These are phyloP conservation scores for Scaptodrosophila latifasciaeformis DNA, from an alignment of 2,888 invertebrate genomes.

Conservation along the genomic window DNA sequence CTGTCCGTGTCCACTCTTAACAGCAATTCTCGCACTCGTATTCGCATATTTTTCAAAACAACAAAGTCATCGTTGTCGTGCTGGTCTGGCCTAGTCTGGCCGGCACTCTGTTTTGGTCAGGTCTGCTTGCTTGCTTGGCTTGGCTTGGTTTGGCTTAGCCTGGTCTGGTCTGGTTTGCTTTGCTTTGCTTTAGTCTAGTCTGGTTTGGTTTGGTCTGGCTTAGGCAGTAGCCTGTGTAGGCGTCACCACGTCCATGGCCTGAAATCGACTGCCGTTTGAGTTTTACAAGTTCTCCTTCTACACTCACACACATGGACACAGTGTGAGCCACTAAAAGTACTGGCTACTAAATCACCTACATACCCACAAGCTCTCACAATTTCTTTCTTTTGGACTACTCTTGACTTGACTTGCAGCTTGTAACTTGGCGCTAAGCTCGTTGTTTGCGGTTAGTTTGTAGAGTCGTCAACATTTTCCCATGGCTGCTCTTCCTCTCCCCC, in stretches of 20 bases:
- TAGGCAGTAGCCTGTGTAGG: constrained; percentile 39
- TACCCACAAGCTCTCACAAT: background rate
- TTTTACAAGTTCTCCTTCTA: constrained; percentile 16
- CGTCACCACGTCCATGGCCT: constrained; percentile 57
- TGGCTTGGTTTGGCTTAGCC: no score
- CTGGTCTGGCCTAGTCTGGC: no score
- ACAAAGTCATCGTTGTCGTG: no score
- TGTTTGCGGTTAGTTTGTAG: constrained; percentile 47
- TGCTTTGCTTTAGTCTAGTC: no score
- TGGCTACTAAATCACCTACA: no score
- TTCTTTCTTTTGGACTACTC: constrained; percentile 29
- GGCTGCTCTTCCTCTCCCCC: no score
- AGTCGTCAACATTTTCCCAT: no score
- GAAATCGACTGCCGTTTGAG: constrained; percentile 41
- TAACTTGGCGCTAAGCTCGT: constrained; percentile 51
- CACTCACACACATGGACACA: constrained; percentile 10
- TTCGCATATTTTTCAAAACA: constrained; percentile 49
- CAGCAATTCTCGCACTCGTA: constrained; percentile 48
- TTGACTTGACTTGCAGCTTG: constrained; percentile 57
- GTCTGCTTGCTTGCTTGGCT: no score
- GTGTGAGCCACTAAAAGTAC: no score
- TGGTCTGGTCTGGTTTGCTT: no score
- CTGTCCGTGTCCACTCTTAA: constrained; percentile 39
- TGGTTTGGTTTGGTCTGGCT: no score
- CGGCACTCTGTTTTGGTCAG: no score